Base-by-base conservation (phyloP, 2,888 invertebrate genomes). In the Sclerodermus sp. region DNA sequence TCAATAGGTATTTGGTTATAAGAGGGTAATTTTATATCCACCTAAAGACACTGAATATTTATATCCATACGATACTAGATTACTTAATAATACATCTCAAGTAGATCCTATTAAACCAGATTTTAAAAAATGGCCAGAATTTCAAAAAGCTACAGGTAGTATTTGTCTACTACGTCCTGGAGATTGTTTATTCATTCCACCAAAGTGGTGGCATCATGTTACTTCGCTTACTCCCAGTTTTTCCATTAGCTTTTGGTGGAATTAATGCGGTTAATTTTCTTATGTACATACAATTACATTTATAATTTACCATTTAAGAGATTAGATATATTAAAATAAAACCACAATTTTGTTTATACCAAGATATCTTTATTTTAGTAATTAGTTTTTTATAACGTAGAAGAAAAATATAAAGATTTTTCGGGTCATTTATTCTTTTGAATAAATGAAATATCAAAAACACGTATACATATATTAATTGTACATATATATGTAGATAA, bases 171-270 rank as follows among this genome's bases (percentile, higher is more conserved):
- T 98, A 29, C 82, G 85, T 62, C 85, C 90, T 0, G 96, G 97
- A 1, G 93, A 97, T 68, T 90, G 95, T 82, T 78, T 99, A 45
- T 99, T 90, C 73, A 94, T 99, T 62, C 99, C 99, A 12, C 89
- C 91, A 2, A 89, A 89, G 73, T 96, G 94, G 90, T 99, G 98
- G 97, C 99, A 99, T 81, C 95, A 91, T 81, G 92, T 99, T 4
- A 87, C 89, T 57, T 89, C 96, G 0, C 80, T 96, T 38, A 87
- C 89, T 32, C 84, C 89, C 36, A 96, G 96, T 77, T 96, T 97
- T 78, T 97, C 97, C 13, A 90, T 98, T 0, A 97, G 96, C 78
- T 98, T 96, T 81, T 99, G 98, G 98, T 98, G 94, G 93, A 80
- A 86, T 70, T 91, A 78, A 83, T 23, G 10, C 34, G 4, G 12